Percentiles rank a stretch among this genome's conserved stretches.
Conservation (phyloP, 2,888 invertebrate species). For the Trichogramma evanescens region DNA sequence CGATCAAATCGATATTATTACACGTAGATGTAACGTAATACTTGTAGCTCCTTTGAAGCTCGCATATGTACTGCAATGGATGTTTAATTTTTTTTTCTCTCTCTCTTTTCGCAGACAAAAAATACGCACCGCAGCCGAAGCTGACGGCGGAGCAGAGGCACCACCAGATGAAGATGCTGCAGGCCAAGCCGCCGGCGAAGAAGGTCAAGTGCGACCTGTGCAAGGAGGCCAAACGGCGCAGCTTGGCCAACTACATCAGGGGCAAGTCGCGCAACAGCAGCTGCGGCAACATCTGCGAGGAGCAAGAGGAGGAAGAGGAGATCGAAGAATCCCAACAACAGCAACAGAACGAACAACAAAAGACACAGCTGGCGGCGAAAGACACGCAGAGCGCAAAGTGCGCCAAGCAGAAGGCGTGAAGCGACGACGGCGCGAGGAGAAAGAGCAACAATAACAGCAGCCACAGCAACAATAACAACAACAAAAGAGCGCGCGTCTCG, state of each 20-base stretch:
- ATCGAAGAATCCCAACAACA: constrained; percentile 25
- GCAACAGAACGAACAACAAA: background rate
- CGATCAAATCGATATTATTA: too few relatives aligned
- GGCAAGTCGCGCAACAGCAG: constrained; percentile 50
- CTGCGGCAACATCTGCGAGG: constrained; percentile 50
- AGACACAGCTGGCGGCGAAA: background rate
- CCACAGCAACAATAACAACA: too few relatives aligned
- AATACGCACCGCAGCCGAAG: too few relatives aligned
- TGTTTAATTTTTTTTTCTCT: too few relatives aligned
- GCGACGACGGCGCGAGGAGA: background rate
- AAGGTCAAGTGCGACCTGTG: constrained; percentile 51
- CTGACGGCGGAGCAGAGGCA: constrained; percentile 5
- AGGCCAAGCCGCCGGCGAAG: constrained; percentile 35
- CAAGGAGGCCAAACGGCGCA: constrained; percentile 51
- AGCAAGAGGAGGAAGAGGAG: constrained; percentile 46
- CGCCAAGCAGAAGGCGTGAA: constrained; percentile 1
- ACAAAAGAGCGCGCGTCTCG: too few relatives aligned
- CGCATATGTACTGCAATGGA: too few relatives aligned
- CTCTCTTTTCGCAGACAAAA: too few relatives aligned
- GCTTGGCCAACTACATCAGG: constrained; percentile 50
- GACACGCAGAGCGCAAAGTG: background rate
- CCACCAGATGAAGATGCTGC: constrained; percentile 37
- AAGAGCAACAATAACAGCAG: constrained; percentile 6
- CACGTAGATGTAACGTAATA: too few relatives aligned
- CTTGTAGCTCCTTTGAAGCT: too few relatives aligned